Base-by-base conservation (phyloP, 2,113 vertebrate genomes). In the Rhombomys opimus region DNA sequence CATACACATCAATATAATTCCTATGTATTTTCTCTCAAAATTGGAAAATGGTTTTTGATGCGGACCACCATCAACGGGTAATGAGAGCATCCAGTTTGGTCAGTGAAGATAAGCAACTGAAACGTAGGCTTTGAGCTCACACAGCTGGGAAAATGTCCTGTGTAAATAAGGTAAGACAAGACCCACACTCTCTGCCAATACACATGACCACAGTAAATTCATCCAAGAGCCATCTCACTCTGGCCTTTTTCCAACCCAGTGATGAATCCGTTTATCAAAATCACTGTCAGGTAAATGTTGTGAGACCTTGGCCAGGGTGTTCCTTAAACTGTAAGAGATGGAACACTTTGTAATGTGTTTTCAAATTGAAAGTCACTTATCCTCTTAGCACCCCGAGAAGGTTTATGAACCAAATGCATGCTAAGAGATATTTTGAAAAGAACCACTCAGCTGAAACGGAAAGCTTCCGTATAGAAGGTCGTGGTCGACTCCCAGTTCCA, bases 281-380 rank as follows among this genome's bases (percentile, higher is more conserved):
- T 97, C 95, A 96, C 96, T 97, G 95, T 97, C 96, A 98, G 96
- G 97, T 98, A 97, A 98, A 95, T 97, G 96, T 98, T 91, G 77
- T 93, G 95, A 93, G 93, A 98, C 96, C 95, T 96, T 76, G 96
- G 95, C 91, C 73, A 84, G 91, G 92, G 89, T 98, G 96, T 98
- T 97, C 90, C 95, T 98, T 98, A 97, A 97, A 76, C 38, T 92
- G 61, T 67, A 97, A 96, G 95, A 98, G 97, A 97, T 97, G 96
- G 91, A 97, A 94, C 96, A 91, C 94, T 98, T 97, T 98, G 93
- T 97, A 95, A 98, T 89, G 22, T 86, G 95, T 98, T 98, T 98
- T 97, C 97, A 97, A 97, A 97, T 70, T 96, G 93, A 86, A 57
- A 96, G 91, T 95, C 38, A 96, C 97, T 98, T 98, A 97, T 98